Evolutionary conservation across 2,888 invertebrate genomes (phyloP), one percentile per base, ranked within the genome.

Genomic region (Fabriciana adippe): DNA sequence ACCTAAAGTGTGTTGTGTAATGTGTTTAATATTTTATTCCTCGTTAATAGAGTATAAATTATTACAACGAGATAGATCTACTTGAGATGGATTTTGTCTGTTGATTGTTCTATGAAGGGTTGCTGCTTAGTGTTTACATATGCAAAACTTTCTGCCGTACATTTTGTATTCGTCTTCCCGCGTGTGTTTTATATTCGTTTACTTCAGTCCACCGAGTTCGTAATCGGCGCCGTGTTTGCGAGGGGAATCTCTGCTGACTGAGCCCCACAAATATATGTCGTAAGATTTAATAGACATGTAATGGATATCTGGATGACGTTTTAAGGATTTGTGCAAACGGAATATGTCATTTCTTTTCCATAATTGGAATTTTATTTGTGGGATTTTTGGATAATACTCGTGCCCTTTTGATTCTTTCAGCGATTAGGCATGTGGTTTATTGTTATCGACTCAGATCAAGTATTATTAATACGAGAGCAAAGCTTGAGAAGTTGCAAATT

Each of bases 271-370:
- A 91, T 92, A 92, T 92, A 91, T 92, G 92, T 92, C 92, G 91
- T 92, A 89, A 92, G 92, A 92, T 92, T 92, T 92, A 92, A 92
- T 92, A 92, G 90, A 92, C 90, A 92, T 92, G 92, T 92, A 92
- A 92, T 92, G 91, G 92, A 92, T 92, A 92, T 92, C 92, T 91
- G 91, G 90, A 92, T 92, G 92, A 92, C 92, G 88, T 89, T 92
- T 92, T 92, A 92, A 92, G 92, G 92, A 92, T 92, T 92, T 92
- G 91, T 84, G 92, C 92, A 92, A 92, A 92, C 92, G 88, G 89
- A 92, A 91, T 91, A 91, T 90, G 92, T 90, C 91, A 91, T 90
- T 90, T 89, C 85, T 84, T 66, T 85, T 83, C 83, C 82, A 80
- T 80, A 86, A 92, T 91, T 90, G 89, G 87, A 90, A 89, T 91